Evolutionary conservation across 2,113 vertebrate genomes (phyloP).

Genomic region (Nyctibius bracteatus): DNA sequence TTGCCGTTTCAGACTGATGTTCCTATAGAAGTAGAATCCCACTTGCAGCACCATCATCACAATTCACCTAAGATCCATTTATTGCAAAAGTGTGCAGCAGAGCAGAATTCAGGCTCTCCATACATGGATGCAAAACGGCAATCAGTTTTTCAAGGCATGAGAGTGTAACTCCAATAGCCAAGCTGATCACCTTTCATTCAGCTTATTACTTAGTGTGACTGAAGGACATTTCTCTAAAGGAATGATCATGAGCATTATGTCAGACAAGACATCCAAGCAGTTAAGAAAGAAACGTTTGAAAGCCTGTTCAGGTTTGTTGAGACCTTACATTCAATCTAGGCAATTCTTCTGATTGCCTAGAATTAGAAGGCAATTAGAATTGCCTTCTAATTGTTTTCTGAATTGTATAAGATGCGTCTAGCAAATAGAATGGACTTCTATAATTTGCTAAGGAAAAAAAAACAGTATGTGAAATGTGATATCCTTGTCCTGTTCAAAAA

Average conservation of each 20-base stretch:
- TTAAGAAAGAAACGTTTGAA: background rate
- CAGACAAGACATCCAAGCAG: background rate
- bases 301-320: background rate
- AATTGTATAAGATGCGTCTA: background rate
- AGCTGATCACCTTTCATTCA: slow-evolving; percentile 11
- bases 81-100: background rate
- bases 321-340: background rate
- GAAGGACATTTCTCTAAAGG: slow-evolving; percentile 10
- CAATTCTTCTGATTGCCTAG: background rate
- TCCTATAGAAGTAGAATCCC: background rate
- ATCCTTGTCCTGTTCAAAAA: background rate
- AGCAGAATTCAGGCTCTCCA: background rate
- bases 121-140: background rate
- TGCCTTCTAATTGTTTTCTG: no score
- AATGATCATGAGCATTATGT: background rate
- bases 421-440: background rate
- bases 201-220: background rate
- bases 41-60: background rate
- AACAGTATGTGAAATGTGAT: background rate
- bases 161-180: background rate
- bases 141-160: background rate
- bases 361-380: no score
- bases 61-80: background rate
- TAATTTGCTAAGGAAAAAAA: background rate
- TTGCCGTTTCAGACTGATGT: background rate